Percentiles rank a stretch among this genome's conserved stretches.
Conservation (phyloP, 2,888 invertebrate genomes). For the Nomada hirtipes region DNA sequence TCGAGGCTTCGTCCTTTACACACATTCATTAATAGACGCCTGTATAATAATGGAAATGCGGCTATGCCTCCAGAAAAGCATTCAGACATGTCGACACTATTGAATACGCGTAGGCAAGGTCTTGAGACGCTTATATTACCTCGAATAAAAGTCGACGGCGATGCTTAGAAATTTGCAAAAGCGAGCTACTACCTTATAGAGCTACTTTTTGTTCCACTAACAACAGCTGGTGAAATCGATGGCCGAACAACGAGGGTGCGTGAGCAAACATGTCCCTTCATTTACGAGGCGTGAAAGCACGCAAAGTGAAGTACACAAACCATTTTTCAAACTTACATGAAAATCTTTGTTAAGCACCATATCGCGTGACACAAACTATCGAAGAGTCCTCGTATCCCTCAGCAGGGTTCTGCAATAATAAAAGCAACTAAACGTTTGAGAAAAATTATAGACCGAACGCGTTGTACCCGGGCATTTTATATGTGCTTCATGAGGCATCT, state of each 20-base stretch:
- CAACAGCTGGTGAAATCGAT: too few relatives aligned
- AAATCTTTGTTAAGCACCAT: conserved; percentile 50
- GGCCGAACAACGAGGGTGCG: too few relatives aligned
- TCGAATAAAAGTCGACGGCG: too few relatives aligned
- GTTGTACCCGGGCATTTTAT: too few relatives aligned
- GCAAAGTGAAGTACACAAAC: conserved; percentile 7
- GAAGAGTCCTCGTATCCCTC: conserved; percentile 9
- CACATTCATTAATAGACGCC: conserved; percentile 7
- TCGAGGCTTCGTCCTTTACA: not conserved
- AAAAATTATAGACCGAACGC: not conserved
- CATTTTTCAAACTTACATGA: conserved; percentile 29
- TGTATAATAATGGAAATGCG: conserved; percentile 10
- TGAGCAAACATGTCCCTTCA: too few relatives aligned
- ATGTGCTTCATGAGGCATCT: too few relatives aligned
- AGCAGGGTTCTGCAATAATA: not conserved
- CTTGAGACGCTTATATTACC: too few relatives aligned
- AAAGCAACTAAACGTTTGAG: not conserved
- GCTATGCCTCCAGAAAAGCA: not conserved
- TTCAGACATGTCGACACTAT: too few relatives aligned
- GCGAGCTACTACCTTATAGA: too few relatives aligned
- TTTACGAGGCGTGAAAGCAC: conserved; percentile 14
- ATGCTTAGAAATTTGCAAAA: too few relatives aligned
- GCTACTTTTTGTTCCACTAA: too few relatives aligned
- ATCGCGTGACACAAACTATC: conserved; percentile 60
- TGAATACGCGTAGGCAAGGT: too few relatives aligned